phyloP scores from a whole-genome alignment of 2,113 vertebrate species.

The Boleophthalmus pectinirostris region DNA sequence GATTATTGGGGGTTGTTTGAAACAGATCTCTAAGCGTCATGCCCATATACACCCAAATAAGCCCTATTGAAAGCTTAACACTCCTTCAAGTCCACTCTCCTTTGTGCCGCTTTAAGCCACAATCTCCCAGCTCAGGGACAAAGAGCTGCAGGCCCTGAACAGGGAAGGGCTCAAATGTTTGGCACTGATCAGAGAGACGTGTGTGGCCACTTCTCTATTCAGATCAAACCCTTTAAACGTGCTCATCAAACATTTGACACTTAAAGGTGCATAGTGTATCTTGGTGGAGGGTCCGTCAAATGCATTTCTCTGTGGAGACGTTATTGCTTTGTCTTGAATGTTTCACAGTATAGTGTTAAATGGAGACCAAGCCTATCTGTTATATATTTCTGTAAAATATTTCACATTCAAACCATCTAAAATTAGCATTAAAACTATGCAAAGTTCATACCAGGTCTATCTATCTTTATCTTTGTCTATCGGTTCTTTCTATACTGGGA shows the following conservation, averaged over 20 bases:
- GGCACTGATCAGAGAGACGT: constrained; percentile 47
- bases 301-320: too few relatives aligned
- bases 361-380: too few relatives aligned
- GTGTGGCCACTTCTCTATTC: constrained; percentile 60
- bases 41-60: constrained; percentile 32
- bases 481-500: background rate
- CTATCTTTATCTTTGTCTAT: too few relatives aligned
- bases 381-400: too few relatives aligned
- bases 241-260: background rate
- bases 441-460: background rate
- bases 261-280: too few relatives aligned
- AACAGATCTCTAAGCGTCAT: constrained; percentile 29
- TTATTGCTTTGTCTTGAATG: too few relatives aligned
- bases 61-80: constrained; percentile 40
- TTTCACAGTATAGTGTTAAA: too few relatives aligned
- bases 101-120: constrained; percentile 42
- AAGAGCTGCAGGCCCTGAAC: constrained; percentile 47
- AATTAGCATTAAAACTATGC: background rate
- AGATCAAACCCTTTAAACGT: constrained; percentile 37
- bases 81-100: constrained; percentile 35
- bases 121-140: constrained; percentile 50
- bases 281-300: too few relatives aligned
- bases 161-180: constrained; percentile 64
- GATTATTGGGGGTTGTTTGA: constrained; percentile 22
- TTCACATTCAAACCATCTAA: too few relatives aligned